phyloP scores from a whole-genome alignment of 2,888 invertebrate species.

The Caenorhabditis sp. region DNA sequence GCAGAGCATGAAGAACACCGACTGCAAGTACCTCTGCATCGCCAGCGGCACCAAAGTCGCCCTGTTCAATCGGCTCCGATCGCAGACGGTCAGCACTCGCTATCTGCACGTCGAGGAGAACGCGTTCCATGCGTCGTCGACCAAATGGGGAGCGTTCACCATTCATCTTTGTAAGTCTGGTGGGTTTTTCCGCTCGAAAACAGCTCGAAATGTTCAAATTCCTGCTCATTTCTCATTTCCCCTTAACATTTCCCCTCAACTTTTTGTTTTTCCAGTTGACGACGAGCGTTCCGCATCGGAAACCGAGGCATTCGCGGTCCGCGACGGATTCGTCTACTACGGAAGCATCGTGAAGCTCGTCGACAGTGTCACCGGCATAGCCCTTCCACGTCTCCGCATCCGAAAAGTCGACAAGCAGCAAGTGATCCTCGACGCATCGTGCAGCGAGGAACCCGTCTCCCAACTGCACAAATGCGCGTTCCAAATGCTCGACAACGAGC shows the following conservation, averaged over 20 bases:
- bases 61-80: constrained; percentile 96
- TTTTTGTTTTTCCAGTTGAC: constrained; percentile 88
- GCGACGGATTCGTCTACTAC: constrained; percentile 99
- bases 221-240: too few species aligned
- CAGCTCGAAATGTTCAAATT: too few species aligned
- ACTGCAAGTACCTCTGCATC: constrained; percentile 90
- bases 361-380: constrained; percentile 99
- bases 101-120: constrained; percentile 99
- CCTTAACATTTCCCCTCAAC: too few species aligned
- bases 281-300: constrained; percentile 87
- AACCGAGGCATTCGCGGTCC: constrained; percentile 93
- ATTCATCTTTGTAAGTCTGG: constrained; percentile 93
- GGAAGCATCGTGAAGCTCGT: constrained; percentile 98
- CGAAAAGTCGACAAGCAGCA: constrained; percentile 93
- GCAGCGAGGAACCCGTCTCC: constrained; percentile 98
- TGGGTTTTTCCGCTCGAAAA: background rate
- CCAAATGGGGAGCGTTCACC: constrained; percentile 99
- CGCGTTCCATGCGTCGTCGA: constrained; percentile 98
- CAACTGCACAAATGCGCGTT: constrained; percentile 99
- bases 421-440: constrained; percentile 90
- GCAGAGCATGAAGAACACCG: constrained; percentile 98
- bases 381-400: constrained; percentile 91
- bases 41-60: constrained; percentile 99
- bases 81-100: constrained; percentile 98
- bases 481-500: constrained; percentile 94